Evolutionary conservation across 37 sponge, comb jelly and placozoan genomes (phyloP).

Genomic region (Ephydatia muelleri): DNA sequence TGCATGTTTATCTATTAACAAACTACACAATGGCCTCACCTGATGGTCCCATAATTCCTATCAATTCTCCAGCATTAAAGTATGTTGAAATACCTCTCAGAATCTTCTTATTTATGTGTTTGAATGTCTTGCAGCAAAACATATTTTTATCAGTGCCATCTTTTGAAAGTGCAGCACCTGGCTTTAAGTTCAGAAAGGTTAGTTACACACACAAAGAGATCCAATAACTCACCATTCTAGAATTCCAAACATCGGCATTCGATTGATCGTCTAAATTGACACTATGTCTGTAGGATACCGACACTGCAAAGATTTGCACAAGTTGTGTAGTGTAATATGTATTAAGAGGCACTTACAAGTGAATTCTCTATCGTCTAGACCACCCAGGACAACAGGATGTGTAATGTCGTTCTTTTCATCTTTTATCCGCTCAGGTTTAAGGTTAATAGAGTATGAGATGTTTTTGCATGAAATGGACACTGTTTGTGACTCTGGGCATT

Average conservation of each 20-base stretch:
- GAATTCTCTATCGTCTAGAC: background rate
- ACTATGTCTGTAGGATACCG: background rate
- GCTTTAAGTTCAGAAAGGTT: background rate
- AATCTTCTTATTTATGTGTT: conserved; percentile 40
- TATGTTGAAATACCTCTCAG: conserved; percentile 71
- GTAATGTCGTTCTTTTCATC: background rate
- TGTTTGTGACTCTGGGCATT: background rate
- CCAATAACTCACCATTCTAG: too few relatives aligned
- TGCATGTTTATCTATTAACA: too few relatives aligned
- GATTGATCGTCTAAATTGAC: background rate
- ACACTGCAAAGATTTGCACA: background rate
- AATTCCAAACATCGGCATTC: background rate
- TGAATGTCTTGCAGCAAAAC: background rate
- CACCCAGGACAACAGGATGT: background rate
- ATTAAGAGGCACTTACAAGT: background rate
- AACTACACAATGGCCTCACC: too few relatives aligned
- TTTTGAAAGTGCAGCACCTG: background rate
- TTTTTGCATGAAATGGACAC: conserved; percentile 21
- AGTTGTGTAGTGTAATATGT: background rate
- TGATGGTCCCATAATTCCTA: conserved; percentile 94
- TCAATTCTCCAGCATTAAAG: conserved; percentile 84
- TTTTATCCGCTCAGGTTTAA: background rate
- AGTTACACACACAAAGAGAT: too few relatives aligned
- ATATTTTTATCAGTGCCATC: background rate
- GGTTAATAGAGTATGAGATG: conserved; percentile 12